Evolutionary conservation across 2,113 vertebrate species (phyloP), one percentile per base, ranked within the genome.

Genomic region (Thalassoma bifasciatum): DNA sequence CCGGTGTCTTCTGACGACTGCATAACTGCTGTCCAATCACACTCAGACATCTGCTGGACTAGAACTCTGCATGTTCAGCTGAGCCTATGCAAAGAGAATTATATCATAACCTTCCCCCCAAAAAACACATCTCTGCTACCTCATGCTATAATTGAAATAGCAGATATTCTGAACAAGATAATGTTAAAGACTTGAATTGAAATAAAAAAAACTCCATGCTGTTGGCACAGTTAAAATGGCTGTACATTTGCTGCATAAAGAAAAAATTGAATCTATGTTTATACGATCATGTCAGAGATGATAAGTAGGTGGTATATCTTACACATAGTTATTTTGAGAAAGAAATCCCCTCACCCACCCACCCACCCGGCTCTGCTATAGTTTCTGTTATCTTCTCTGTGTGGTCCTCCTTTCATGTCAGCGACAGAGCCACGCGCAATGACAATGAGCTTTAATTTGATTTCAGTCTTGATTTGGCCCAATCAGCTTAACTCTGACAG

Each of bases 391-490:
- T 92, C 84, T 89, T 26, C 11, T 70, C 49, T 54, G 70, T 66
- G 70, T 75, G 68, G 72, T 69, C 83, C 47, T 53, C 30, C 71
- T 78, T 88, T 91, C 72, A 82, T 70, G 78, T 68, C 71, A 50
- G 78, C 68, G 66, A 79, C 65, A 24, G 64, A 77, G 66, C 67
- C 73, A 57, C 21, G 36, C 22, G 0, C 66, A 40, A 53, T 49
- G 59, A 88, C 88, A 88, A 84, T 81, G 78, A 79, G 44, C 72
- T 52, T 89, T 91, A 91, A 92, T 92, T 92, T 91, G 86, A 92
- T 93, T 91, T 92, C 60, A 75, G 72, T 72, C 79, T 70, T 87
- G 88, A 91, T 88, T 88, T 80, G 76, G 81, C 72, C 63, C 79
- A 83, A 82, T 91, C 81, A 77, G 50, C 59, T 84, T 46, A 66